phyloP scores from a whole-genome alignment of 2,888 invertebrate species.

The Acleris sparsana region DNA sequence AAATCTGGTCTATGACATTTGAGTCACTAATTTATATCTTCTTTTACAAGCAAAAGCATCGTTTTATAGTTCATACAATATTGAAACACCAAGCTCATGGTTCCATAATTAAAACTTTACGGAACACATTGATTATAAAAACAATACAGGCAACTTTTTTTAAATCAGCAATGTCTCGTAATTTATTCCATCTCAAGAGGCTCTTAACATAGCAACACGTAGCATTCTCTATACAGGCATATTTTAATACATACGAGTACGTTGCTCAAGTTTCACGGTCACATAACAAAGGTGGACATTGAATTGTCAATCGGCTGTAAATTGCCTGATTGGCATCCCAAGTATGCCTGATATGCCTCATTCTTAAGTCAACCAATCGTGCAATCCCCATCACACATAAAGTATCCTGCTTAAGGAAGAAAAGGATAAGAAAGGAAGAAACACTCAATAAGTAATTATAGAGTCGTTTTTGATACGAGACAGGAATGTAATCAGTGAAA shows the following conservation, averaged over 20 bases:
- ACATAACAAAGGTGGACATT: slow-evolving; percentile 43
- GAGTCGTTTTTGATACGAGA: slow-evolving; percentile 32
- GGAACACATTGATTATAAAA: slow-evolving; percentile 5
- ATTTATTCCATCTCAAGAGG: slow-evolving; percentile 25
- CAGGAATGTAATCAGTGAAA: slow-evolving; percentile 61
- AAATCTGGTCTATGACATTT: too few relatives aligned
- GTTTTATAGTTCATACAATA: too few relatives aligned
- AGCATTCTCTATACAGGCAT: slow-evolving; percentile 26
- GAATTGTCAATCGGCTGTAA: slow-evolving; percentile 48
- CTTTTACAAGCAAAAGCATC: neutral
- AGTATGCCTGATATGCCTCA: slow-evolving; percentile 10
- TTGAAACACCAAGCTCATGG: neutral
- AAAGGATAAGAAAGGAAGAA: slow-evolving; percentile 8
- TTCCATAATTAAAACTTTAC: neutral
- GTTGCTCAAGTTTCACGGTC: slow-evolving; percentile 30
- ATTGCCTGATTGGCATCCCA: slow-evolving; percentile 45
- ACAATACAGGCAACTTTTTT: slow-evolving; percentile 13
- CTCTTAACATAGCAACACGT: slow-evolving; percentile 32
- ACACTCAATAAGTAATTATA: slow-evolving; percentile 8
- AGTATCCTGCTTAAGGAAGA: neutral
- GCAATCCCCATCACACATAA: slow-evolving; percentile 14
- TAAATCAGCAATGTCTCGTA: slow-evolving; percentile 5
- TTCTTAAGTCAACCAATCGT: slow-evolving; percentile 2
- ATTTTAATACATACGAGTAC: slow-evolving; percentile 23
- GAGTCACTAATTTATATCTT: too few relatives aligned